phyloP scores from a whole-genome alignment of 2,888 invertebrate species.

The Oxystoma pomonae region DNA sequence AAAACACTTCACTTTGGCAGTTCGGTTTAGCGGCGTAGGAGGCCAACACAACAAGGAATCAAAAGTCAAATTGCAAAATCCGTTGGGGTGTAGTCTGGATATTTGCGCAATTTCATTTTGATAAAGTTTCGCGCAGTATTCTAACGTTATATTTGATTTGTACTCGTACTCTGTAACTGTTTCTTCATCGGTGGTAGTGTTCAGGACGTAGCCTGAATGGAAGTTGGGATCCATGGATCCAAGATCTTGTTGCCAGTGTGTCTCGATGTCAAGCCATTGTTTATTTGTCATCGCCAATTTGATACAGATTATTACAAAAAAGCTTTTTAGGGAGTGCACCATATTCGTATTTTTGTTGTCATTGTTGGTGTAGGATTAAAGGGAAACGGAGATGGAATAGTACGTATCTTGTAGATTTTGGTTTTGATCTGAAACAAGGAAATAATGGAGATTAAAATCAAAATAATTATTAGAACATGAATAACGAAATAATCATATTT shows the following conservation, averaged over 20 bases:
- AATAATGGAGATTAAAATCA: no score
- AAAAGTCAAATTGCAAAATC: constrained; percentile 63
- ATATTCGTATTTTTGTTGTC: background rate
- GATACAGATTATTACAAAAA: no score
- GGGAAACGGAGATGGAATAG: no score
- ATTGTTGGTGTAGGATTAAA: no score
- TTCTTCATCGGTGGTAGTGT: background rate
- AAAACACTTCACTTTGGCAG: constrained; percentile 73
- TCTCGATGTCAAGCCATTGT: background rate
- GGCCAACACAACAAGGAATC: constrained; percentile 85
- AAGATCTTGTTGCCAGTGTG: background rate
- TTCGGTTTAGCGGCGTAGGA: constrained; percentile 63
- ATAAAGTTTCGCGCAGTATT: background rate
- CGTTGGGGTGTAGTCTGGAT: background rate
- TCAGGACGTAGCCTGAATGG: no score
- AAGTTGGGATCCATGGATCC: background rate
- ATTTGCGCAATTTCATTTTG: background rate
- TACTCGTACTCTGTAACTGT: background rate
- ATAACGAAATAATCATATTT: no score
- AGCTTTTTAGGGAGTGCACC: background rate
- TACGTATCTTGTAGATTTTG: no score
- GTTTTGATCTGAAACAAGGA: no score
- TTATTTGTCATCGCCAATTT: no score
- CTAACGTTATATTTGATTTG: background rate
- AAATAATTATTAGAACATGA: no score